Conservation (phyloP, 2,797 vertebrate genomes). For the Halcyon badia region DNA sequence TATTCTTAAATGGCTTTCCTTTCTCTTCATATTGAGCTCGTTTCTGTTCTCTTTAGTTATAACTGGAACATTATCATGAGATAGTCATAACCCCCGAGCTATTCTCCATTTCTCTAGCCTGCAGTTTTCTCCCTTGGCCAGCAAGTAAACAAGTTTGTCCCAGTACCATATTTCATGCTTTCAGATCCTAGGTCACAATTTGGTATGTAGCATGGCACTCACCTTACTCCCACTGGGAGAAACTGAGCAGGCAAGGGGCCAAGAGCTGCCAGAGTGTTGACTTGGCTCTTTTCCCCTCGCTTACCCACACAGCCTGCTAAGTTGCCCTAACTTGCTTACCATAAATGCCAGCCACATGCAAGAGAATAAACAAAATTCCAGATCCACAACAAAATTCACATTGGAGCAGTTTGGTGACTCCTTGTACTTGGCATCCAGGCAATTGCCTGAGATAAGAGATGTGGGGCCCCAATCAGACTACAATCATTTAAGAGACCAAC, state of each 20-base stretch:
- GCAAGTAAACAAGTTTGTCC: not conserved
- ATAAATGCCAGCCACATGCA: not conserved
- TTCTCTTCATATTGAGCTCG: not conserved
- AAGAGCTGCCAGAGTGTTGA: not conserved
- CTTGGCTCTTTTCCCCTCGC: not conserved
- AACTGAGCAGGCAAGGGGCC: not conserved
- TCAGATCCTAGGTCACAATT: not conserved
- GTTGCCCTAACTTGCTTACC: not conserved
- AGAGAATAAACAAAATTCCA: slow-evolving; percentile 7
- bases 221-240: rapidly evolving
- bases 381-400: not conserved
- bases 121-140: not conserved
- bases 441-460: not conserved
- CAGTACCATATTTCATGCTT: not conserved
- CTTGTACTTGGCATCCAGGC: not conserved
- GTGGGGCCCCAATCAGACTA: rapidly evolving
- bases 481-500: rapidly evolving
- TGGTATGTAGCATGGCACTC: not conserved
- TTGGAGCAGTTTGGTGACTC: not conserved
- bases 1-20: not conserved
- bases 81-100: not conserved
- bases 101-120: not conserved
- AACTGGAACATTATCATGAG: not conserved
- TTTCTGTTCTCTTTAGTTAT: not conserved
- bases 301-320: not conserved